Base-by-base conservation (phyloP, 1,140 invertebrate genomes). In the Coenobita brevimanus region DNA sequence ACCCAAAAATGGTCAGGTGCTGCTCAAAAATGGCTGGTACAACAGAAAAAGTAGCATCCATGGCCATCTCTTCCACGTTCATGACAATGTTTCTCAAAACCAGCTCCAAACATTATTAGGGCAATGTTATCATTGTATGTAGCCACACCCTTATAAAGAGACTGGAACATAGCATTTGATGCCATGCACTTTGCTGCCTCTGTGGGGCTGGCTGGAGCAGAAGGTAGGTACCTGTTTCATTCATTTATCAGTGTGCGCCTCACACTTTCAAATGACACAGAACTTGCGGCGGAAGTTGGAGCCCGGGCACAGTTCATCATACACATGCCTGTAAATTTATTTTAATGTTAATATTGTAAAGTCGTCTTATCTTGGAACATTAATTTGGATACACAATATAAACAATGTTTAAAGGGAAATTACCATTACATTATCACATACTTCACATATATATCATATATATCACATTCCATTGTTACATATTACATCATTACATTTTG, bases 131-230 rank as follows among this genome's bases (percentile, higher is more conserved):
- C 21, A 30, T 64, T 21, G 21, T 64, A 64, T n/a, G 3, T 64
- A 64, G 62, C 62, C 62, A 64, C 62, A 64, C 62, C 62, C 33
- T 64, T 64, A 64, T 64, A 64, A 30, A 64, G 62, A 6, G 62
- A 64, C 62, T 64, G 62, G 62, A 64, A 64, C 62, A 64, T 64
- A 64, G 62, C 33, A 64, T 64, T 64, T 64, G 62, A 64, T 64
- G 62, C 62, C 62, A 64, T 24, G 62, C 21, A 64, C n/a, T 64
- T 3, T 6, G n/a, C n/a, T n/a, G n/a, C n/a, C n/a, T n/a, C n/a
- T n/a, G n/a, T n/a, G n/a, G n/a, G n/a, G n/a, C n/a, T n/a, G n/a
- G n/a, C n/a, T n/a, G n/a, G n/a, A n/a, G n/a, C n/a, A n/a, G n/a
- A n/a, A n/a, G n/a, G n/a, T n/a, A n/a, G n/a, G 62, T 30, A n/a